Base-by-base conservation (phyloP, 2,888 invertebrate genomes). In the Dynastes grantii region DNA sequence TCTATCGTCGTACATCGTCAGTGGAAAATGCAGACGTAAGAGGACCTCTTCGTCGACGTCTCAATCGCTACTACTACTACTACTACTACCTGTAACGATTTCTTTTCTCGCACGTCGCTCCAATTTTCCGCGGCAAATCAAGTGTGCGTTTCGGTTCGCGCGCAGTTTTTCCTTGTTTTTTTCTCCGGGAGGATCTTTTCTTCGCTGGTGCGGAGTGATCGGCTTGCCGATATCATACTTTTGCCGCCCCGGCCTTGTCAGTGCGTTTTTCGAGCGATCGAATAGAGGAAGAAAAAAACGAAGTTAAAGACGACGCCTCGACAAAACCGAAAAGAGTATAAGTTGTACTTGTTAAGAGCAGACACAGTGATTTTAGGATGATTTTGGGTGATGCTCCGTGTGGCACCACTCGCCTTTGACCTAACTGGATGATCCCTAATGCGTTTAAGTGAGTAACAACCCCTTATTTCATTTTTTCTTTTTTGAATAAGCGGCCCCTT, bases 371-470 rank as follows among this genome's bases (percentile, higher is more conserved):
- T 79, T 85, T 85, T 87, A 87, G 87, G 88, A 88, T 88, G 88
- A 87, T 87, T 85, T 86, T 87, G 88, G 87, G 88, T 88, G 88
- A 88, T 88, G 88, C 88, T 88, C 86, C 83, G 84, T 85, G 86
- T 84, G 88, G 88, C 88, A 88, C 87, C 87, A 88, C 88, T 88
- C 88, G 87, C 87, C 87, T 85, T 85, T 88, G 87, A 88, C 85
- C 86, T 87, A 76, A 87, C 88, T 88, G 88, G 88, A 88, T 88
- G 88, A 88, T 86, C 86, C 87, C 88, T 86, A 85, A 88, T 88
- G 88, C 87, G 88, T 87, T 83, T 79, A 87, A 87, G 88, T 88
- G 86, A 84, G 84, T 84, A 83, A 45, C 45, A 45, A 80, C 76
- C 77, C 78, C 61, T 67, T 68, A 64, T 63, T 55, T 73, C 61